Base-by-base conservation (phyloP, 2,113 vertebrate species). In the Piaya cayana region DNA sequence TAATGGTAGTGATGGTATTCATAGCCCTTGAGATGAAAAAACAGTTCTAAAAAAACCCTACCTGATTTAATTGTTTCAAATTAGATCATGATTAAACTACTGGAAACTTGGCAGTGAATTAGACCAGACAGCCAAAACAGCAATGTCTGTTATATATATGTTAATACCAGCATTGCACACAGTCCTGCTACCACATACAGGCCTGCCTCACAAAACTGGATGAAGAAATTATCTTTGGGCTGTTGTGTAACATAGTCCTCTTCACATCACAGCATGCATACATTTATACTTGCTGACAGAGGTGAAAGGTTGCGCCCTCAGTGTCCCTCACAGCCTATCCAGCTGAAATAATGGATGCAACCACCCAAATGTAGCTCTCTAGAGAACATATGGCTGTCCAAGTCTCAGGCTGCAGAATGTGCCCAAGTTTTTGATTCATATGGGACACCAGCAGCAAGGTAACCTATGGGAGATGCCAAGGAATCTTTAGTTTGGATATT, bases 21-120 rank as follows among this genome's bases (percentile, higher is more conserved):
- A 70, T 63, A 76, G 47, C 36, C 15, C 65, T 62, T 45, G 10
- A 77, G 36, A 84, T 36, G 5, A 90, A 59, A 93, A 70, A 62
- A 26, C 34, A 67, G 27, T 80, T 91, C 52, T 77, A 77, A 92
- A 91, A 90, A 68, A 25, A 0, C 45, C 45, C 43, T 15, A 55
- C 32, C 11, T 75, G 63, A 86, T 69, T 72, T 74, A 87, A 87
- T 94, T 86, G 80, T 92, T 95, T 93, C 62, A 93, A 83, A 95
- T 90, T 92, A 95, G 63, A 88, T 80, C 29, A 89, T 88, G 71
- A 82, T 82, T 91, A 85, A 95, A 58, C 78, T 92, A 58, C 53
- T 76, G 89, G 93, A 97, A 95, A 90, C 64, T 86, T 92, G 90
- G 74, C 70, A 88, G 77, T 50, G 50, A 82, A 55, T 58, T 70